phyloP scores from a whole-genome alignment of 1,140 invertebrate genomes.

The Diabrotica undecimpunctata region DNA sequence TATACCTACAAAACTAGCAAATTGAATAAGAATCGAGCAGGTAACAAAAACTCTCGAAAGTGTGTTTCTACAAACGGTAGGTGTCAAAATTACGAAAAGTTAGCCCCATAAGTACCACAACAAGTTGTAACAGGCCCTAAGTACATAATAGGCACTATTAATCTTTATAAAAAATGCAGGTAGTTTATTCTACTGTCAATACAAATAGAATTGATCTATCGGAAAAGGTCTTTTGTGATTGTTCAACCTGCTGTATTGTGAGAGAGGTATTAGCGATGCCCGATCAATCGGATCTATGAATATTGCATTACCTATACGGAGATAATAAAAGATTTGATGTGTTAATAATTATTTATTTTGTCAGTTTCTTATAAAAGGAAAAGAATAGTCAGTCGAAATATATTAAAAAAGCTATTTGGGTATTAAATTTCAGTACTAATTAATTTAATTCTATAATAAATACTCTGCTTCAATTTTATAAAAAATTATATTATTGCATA shows the following conservation, averaged over 20 bases:
- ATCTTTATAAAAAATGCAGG: conserved; percentile 14
- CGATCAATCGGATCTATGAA: not conserved
- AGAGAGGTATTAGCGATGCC: not conserved
- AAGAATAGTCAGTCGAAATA: too few species aligned
- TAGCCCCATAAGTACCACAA: conserved; percentile 5
- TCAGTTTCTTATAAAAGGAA: too few species aligned
- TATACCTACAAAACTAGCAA: not conserved
- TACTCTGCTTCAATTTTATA: too few species aligned
- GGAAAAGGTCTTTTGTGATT: conserved; percentile 8
- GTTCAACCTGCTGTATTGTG: not conserved
- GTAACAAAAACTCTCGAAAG: conserved; percentile 10
- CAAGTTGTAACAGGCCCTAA: not conserved
- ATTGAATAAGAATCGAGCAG: conserved; percentile 6
- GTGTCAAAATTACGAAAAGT: conserved; percentile 12
- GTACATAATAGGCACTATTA: conserved; percentile 11
- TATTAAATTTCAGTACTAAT: too few species aligned
- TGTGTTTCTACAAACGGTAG: conserved; percentile 7
- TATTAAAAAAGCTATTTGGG: too few species aligned
- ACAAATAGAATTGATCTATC: conserved; percentile 16
- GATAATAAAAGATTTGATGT: not conserved
- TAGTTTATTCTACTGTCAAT: conserved; percentile 14
- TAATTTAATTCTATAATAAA: too few species aligned
- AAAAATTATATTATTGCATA: too few species aligned
- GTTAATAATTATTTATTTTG: too few species aligned
- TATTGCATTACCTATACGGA: not conserved